Percentiles rank a stretch among this genome's conserved stretches.
Evolutionary conservation across 2,797 vertebrate species (phyloP).

Genomic region (Apodemus agrarius): DNA sequence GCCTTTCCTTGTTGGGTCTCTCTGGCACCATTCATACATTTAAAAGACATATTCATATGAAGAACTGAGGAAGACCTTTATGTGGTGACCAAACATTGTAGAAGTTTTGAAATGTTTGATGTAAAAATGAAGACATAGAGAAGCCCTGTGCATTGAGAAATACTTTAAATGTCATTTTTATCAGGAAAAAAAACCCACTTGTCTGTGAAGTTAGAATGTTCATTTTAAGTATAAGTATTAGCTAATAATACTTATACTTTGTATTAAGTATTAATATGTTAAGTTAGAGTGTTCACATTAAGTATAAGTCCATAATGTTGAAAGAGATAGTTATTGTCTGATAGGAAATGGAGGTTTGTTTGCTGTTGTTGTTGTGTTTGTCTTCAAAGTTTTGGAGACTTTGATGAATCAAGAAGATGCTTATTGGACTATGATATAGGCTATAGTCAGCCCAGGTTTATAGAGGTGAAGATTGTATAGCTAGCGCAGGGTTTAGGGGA

Average conservation of each 20-base stretch:
- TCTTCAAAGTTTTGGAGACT: background rate
- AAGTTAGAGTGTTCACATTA: background rate
- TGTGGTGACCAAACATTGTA: background rate
- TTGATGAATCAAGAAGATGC: background rate
- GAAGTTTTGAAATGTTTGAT: constrained; percentile 9
- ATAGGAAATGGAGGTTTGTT: background rate
- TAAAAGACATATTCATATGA: background rate
- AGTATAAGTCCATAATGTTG: background rate
- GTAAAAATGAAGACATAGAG: background rate
- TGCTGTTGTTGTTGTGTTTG: background rate
- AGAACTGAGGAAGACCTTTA: background rate
- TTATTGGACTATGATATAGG: background rate
- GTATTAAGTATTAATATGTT: background rate
- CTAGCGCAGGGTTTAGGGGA: background rate
- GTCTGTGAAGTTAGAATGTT: background rate
- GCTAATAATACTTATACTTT: no score
- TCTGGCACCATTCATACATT: background rate
- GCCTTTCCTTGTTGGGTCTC: background rate
- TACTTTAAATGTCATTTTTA: background rate
- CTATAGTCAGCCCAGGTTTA: background rate
- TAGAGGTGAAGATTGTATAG: background rate
- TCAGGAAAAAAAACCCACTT: background rate
- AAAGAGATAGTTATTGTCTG: background rate
- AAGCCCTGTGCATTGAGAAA: background rate
- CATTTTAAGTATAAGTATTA: background rate